Evolutionary conservation across 92 coral and sea anemone species (phyloP).

Genomic region (Micromussa lordhowensis): DNA sequence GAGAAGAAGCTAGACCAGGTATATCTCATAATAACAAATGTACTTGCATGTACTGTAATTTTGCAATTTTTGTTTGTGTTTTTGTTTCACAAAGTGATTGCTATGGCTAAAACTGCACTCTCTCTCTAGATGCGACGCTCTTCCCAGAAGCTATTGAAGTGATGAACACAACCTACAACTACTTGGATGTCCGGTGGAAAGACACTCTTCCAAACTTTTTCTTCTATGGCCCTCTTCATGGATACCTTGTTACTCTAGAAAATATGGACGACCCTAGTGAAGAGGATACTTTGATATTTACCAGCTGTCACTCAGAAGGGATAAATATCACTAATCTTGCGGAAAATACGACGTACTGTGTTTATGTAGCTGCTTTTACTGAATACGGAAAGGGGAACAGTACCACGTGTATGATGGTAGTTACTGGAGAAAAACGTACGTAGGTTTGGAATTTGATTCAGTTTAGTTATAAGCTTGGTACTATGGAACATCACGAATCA

Average conservation of each 20-base stretch:
- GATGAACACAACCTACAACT: slow-evolving; percentile 24
- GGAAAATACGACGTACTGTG: slow-evolving; percentile 15
- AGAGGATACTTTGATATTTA: not conserved
- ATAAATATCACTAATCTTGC: slow-evolving; percentile 12
- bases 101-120: not conserved
- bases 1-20: not conserved
- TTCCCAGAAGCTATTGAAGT: slow-evolving; percentile 15
- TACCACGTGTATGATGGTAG: not conserved
- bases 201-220: not conserved
- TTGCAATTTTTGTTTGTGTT: too few relatives aligned
- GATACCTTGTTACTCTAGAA: slow-evolving; percentile 6
- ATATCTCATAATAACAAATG: not conserved
- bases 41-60: too few relatives aligned
- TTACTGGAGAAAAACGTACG: slow-evolving; percentile 40
- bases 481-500: not conserved
- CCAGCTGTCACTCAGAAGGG: slow-evolving; percentile 23
- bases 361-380: slow-evolving; percentile 33
- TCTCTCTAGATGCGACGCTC: slow-evolving; percentile 4
- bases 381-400: slow-evolving; percentile 9
- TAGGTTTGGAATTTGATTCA: not conserved
- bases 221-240: not conserved
- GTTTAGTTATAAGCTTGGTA: not conserved
- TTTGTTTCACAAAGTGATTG: too few relatives aligned
- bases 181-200: slow-evolving; percentile 14
- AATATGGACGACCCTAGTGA: not conserved